A percentile compares a stretch with the other conserved stretches of the same genome.
Conservation (phyloP, 2,113 vertebrate genomes). For the Oplegnathus fasciatus region DNA sequence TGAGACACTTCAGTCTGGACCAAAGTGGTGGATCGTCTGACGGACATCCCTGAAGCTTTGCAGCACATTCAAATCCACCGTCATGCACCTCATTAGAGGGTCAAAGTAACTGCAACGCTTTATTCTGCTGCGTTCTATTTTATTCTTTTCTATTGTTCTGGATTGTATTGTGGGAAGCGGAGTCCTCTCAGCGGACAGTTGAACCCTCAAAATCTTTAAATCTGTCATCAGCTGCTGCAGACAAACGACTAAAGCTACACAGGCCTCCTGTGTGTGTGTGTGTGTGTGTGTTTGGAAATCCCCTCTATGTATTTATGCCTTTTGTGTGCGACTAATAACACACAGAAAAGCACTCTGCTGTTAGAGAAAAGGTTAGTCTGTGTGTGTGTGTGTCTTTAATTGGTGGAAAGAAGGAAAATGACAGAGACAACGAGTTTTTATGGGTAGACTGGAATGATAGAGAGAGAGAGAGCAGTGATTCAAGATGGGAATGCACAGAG, state of each 20-base stretch:
- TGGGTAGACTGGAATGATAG: slow-evolving; percentile 23
- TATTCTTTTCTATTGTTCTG: neutral
- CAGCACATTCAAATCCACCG: neutral
- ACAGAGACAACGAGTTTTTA: slow-evolving; percentile 29
- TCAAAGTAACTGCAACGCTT: neutral
- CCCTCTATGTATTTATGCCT: neutral
- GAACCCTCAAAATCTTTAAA: slow-evolving; percentile 21
- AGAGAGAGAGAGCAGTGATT: slow-evolving; percentile 21
- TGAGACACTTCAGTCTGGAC: no score
- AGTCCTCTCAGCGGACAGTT: slow-evolving; percentile 23
- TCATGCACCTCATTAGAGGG: neutral
- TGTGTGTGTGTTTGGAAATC: slow-evolving; percentile 37
- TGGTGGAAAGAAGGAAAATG: slow-evolving; percentile 33
- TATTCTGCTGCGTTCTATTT: neutral
- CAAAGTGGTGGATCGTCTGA: no score
- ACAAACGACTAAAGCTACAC: neutral
- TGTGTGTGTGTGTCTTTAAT: slow-evolving; percentile 18
- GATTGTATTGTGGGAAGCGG: slow-evolving; percentile 22
- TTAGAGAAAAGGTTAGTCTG: neutral
- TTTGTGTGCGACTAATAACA: slow-evolving; percentile 35
- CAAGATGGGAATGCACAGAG: slow-evolving; percentile 43
- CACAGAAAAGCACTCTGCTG: neutral
- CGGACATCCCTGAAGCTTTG: no score
- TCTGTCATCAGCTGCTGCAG: slow-evolving; percentile 27
- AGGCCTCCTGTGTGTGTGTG: neutral